Base-by-base conservation (phyloP, 2,888 invertebrate species). In the Pyrrhosoma nymphula region DNA sequence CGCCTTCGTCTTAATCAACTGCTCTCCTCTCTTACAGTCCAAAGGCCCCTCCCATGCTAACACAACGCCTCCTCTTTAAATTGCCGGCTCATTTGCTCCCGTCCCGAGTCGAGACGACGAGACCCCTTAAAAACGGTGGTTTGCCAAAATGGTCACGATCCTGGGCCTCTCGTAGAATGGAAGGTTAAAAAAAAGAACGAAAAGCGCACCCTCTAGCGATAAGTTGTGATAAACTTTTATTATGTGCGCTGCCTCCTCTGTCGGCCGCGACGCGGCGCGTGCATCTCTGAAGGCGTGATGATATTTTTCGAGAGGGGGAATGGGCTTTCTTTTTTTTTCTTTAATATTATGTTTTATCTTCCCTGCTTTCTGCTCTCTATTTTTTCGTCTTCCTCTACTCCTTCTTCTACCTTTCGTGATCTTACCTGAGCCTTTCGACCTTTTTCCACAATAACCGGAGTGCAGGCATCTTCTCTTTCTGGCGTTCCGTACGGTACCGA, bases 141-240 rank as follows among this genome's bases (percentile, higher is more conserved):
- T 60, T 82, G 30, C 82, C 14, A 82, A 82, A 82, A 82, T 35
- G 30, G 82, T 82, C 82, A 82, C 82, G 82, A 82, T 82, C 35
- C 35, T 30, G 14, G 16, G 30, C 69, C n/a, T 69, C 20, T 82
- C 0, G 30, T 10, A 30, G 16, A 30, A 10, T 82, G 2, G 35
- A 35, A 35, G 82, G 14, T 10, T 35, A 35, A 16, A 35, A 18
- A 26, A 16, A 82, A 0, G 35, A 10, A 82, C 0, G 35, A n/a
- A 35, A n/a, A 69, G n/a, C 16, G 16, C 35, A n/a, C 14, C 30
- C 14, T n/a, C 12, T 35, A 16, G 82, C 82, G 82, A 82, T 82
- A 16, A 82, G 82, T 35, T 82, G 82, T 35, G 82, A 35, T 82
- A 35, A 82, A 82, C 30, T 82, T 82, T 82, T 82, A 82, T 82